Percentiles rank a stretch among this genome's conserved stretches.
These are phyloP conservation scores for Bombycilla garrulus DNA, from an alignment of 2,113 vertebrate species.

Conservation along the genomic window DNA sequence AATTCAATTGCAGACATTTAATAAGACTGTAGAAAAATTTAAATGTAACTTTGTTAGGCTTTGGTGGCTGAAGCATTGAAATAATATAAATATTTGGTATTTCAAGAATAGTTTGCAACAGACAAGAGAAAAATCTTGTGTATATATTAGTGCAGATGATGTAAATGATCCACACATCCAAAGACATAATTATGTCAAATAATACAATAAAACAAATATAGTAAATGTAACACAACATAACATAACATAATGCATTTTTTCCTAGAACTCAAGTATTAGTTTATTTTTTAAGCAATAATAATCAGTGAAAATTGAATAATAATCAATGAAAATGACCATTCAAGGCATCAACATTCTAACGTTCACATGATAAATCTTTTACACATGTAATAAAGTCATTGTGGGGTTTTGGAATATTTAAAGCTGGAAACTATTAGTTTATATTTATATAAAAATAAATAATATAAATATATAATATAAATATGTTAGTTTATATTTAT, in stretches of 20 bases:
- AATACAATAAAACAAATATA: neutral
- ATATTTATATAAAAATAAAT: too few species aligned
- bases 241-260: neutral
- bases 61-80: neutral
- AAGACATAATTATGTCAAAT: neutral
- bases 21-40: neutral
- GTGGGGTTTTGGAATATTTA: neutral
- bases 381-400: rapidly evolving
- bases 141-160: neutral
- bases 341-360: neutral
- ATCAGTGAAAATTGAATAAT: neutral
- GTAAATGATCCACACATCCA: neutral
- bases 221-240: neutral
- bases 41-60: neutral
- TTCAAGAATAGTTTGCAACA: neutral
- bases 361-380: neutral
- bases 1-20: neutral
- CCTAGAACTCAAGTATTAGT: neutral
- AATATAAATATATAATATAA: too few species aligned
- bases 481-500: too few species aligned
- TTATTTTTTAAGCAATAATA: neutral
- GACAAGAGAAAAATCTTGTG: rapidly evolving
- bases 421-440: neutral
- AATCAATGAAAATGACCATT: neutral
- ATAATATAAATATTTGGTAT: neutral